Conservation (phyloP, 2,113 vertebrate genomes). For the Otolemur garnettii region DNA sequence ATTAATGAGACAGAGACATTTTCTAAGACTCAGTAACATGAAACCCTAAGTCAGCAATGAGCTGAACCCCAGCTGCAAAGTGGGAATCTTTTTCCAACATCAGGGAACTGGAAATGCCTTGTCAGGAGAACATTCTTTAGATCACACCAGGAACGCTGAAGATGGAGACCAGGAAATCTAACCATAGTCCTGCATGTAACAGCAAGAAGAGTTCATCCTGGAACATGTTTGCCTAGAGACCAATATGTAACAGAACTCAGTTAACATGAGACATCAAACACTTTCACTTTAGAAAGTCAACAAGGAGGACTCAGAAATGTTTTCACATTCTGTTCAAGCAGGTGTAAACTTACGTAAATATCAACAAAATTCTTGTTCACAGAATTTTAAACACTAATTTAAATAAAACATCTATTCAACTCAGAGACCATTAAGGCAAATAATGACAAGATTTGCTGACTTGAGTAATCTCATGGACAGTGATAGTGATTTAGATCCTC, state of each 20-base stretch:
- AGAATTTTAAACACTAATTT: conserved; percentile 92
- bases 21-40: conserved; percentile 93
- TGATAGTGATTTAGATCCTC: conserved; percentile 91
- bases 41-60: conserved; percentile 90
- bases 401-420: conserved; percentile 92
- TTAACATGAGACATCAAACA: conserved; percentile 92
- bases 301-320: conserved; percentile 91
- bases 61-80: conserved; percentile 83
- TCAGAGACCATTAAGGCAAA: conserved; percentile 93
- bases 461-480: conserved; percentile 94
- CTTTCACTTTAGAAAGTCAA: conserved; percentile 93
- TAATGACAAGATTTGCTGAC: conserved; percentile 93
- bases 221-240: conserved; percentile 92
- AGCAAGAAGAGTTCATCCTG: conserved; percentile 91
- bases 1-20: conserved; percentile 90
- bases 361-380: conserved; percentile 92
- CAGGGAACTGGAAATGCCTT: conserved; percentile 71
- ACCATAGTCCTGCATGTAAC: conserved; percentile 92
- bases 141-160: conserved; percentile 80
- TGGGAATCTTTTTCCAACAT: conserved; percentile 65
- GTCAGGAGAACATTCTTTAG: conserved; percentile 80
- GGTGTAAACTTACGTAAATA: conserved; percentile 93
- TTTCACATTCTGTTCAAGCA: conserved; percentile 92
- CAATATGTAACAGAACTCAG: conserved; percentile 91
- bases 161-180: conserved; percentile 88